phyloP scores from a whole-genome alignment of 2,113 vertebrate species.

The Aspiorhynchus laticeps region DNA sequence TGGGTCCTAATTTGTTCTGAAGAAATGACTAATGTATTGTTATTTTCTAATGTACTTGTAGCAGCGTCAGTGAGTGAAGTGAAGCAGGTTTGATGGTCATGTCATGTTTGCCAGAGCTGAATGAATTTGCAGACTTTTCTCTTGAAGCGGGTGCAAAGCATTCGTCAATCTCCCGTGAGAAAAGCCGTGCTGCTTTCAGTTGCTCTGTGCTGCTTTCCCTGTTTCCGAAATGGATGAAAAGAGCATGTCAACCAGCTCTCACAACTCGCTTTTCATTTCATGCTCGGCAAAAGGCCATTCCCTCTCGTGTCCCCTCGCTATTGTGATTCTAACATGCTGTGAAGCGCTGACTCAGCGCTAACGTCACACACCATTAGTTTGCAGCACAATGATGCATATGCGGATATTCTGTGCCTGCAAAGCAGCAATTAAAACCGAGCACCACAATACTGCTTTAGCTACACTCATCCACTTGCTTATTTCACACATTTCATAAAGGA shows the following conservation, averaged over 20 bases:
- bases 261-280: conserved; percentile 24
- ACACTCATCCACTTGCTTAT: conserved; percentile 1
- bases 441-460: not conserved
- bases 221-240: conserved; percentile 8
- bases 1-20: not conserved
- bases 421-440: conserved; percentile 55
- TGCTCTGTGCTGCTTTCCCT: not conserved
- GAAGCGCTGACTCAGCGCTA: conserved; percentile 54
- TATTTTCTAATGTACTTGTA: not conserved
- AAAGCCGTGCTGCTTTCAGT: not conserved
- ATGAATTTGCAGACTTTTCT: not conserved
- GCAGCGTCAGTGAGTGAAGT: not conserved
- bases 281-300: conserved; percentile 28
- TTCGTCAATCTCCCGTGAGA: not conserved
- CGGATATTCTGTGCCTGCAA: conserved; percentile 36
- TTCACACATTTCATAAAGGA: not conserved
- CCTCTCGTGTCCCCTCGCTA: conserved; percentile 43
- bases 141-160: not conserved
- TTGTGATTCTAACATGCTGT: conserved; percentile 20
- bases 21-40: not conserved
- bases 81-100: not conserved
- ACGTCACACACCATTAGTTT: conserved; percentile 50
- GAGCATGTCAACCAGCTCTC: conserved; percentile 20
- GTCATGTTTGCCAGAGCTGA: not conserved
- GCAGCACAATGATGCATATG: conserved; percentile 52